phyloP scores from a whole-genome alignment of 1,140 invertebrate species.

The Pomacea maculata region DNA sequence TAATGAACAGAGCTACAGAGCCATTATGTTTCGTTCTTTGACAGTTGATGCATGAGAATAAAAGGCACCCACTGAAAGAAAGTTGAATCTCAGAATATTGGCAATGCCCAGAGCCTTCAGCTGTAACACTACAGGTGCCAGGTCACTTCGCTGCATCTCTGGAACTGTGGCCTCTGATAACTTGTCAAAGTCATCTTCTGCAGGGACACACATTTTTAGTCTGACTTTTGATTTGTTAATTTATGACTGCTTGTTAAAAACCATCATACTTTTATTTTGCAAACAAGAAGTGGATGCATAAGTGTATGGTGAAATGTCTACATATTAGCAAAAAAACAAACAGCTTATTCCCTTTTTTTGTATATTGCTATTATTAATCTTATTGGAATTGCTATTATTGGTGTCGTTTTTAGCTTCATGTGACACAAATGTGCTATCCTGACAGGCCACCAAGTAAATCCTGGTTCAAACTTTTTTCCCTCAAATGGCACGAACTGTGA shows the following conservation, averaged over 20 bases:
- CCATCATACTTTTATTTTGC: neutral
- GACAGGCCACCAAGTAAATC: no score
- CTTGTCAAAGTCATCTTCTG: slow-evolving; percentile 80
- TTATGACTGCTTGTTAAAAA: slow-evolving; percentile 6
- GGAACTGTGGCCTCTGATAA: slow-evolving; percentile 80
- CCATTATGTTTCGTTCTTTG: no score
- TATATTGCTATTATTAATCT: neutral
- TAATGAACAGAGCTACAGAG: no score
- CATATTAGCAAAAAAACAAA: no score
- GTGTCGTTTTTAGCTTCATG: neutral
- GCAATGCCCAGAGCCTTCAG: slow-evolving; percentile 95
- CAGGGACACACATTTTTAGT: slow-evolving; percentile 40
- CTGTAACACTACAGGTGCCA: slow-evolving; percentile 87
- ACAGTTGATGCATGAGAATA: no score
- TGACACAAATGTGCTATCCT: neutral
- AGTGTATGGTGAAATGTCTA: no score
- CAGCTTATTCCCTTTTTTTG: neutral
- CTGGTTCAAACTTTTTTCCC: no score
- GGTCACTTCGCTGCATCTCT: slow-evolving; percentile 91
- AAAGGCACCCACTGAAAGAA: slow-evolving; percentile 63
- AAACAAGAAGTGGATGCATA: no score
- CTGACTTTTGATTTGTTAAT: neutral
- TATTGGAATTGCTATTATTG: neutral
- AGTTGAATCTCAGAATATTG: slow-evolving; percentile 75
- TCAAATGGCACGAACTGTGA: no score